Evolutionary conservation across 2,113 vertebrate genomes (phyloP).

Genomic region (Circaetus cinerascens): DNA sequence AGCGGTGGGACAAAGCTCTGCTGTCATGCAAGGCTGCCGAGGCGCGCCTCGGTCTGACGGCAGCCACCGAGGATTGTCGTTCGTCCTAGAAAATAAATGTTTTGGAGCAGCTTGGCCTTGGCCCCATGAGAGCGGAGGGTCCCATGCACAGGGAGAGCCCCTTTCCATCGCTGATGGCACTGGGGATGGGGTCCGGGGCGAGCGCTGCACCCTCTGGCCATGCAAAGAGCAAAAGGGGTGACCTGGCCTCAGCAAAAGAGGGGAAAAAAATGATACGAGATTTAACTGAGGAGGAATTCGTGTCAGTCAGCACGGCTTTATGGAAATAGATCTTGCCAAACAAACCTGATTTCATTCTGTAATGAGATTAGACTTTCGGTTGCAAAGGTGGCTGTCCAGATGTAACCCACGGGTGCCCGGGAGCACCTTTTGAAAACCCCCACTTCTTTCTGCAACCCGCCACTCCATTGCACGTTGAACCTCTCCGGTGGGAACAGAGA

Average conservation of each 20-base stretch:
- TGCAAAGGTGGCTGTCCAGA: background rate
- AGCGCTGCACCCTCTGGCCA: background rate
- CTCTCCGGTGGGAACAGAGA: background rate
- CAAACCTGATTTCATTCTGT: background rate
- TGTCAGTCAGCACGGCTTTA: background rate
- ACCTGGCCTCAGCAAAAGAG: background rate
- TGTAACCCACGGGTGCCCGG: background rate
- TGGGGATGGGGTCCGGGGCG: rapidly evolving
- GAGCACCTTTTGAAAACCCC: background rate
- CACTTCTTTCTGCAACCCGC: background rate
- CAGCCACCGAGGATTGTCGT: rapidly evolving
- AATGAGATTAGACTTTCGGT: background rate
- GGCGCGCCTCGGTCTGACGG: rapidly evolving
- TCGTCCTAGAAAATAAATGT: background rate
- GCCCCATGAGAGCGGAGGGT: background rate
- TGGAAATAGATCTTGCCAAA: background rate
- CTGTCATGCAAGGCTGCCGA: background rate
- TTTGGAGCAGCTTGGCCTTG: background rate
- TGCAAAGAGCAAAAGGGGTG: background rate
- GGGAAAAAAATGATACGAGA: background rate
- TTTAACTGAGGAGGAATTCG: background rate
- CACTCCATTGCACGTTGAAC: rapidly evolving
- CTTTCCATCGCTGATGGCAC: rapidly evolving
- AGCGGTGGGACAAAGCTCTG: background rate
- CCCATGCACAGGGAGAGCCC: rapidly evolving